These are phyloP conservation scores for Macrobrachium nipponense DNA, from an alignment of 1,140 invertebrate species.

Conservation along the genomic window DNA sequence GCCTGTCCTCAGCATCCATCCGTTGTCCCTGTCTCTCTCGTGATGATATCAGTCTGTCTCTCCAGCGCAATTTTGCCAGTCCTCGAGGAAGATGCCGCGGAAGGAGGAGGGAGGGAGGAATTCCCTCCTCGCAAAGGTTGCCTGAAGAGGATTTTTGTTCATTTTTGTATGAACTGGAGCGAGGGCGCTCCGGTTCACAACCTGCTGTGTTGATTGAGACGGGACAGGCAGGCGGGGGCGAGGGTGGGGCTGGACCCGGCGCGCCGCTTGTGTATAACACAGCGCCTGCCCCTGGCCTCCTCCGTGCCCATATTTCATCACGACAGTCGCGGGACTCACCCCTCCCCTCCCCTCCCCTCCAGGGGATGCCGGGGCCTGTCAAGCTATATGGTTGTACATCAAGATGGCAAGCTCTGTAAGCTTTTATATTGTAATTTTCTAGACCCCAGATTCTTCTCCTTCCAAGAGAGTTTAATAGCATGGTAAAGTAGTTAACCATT, in stretches of 20 bases:
- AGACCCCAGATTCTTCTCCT: conserved; percentile 62
- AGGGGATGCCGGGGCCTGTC: conserved; percentile 48
- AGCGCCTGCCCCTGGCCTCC: conserved; percentile 59
- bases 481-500: conserved; percentile 59
- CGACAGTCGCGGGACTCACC: conserved; percentile 45
- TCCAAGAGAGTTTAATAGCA: conserved; percentile 63
- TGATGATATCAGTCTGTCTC: too few species aligned
- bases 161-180: neutral
- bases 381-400: conserved; percentile 60
- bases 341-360: conserved; percentile 50
- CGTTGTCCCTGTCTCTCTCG: conserved; percentile 16
- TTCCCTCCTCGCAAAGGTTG: conserved; percentile 2
- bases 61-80: neutral
- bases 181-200: conserved; percentile 4
- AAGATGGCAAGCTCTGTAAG: conserved; percentile 59
- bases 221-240: conserved; percentile 42
- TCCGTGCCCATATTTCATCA: conserved; percentile 45
- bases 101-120: too few species aligned
- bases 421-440: conserved; percentile 63
- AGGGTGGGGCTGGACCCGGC: conserved; percentile 51
- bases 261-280: conserved; percentile 60
- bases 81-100: too few species aligned
- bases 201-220: conserved; percentile 3
- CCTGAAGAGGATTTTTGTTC: neutral
- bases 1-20: neutral